Percentiles rank a stretch among this genome's conserved stretches.
Conservation (phyloP, 2,888 invertebrate species). For the Torymus tubicola region DNA sequence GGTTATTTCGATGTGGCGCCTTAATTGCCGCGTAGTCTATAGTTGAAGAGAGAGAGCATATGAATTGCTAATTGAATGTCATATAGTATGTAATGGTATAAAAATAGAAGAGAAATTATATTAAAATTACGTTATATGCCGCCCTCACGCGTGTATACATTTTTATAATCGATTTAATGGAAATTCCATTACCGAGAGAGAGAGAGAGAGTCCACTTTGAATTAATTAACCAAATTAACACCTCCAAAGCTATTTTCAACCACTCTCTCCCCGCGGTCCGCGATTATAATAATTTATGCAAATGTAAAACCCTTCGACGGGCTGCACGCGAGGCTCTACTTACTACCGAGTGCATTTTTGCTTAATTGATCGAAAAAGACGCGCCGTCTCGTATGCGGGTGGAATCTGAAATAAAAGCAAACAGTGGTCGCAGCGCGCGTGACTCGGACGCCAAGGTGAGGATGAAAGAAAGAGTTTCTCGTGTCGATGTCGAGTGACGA, state of each 20-base stretch:
- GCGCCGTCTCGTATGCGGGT: neutral
- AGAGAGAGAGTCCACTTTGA: neutral
- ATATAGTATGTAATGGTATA: too few species aligned
- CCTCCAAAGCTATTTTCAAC: too few species aligned
- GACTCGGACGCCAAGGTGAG: conserved; percentile 13
- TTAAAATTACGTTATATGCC: too few species aligned
- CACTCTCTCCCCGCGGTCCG: too few species aligned
- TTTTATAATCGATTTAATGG: too few species aligned
- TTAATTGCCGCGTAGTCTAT: too few species aligned
- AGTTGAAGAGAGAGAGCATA: too few species aligned
- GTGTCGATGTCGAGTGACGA: neutral
- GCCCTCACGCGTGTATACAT: too few species aligned
- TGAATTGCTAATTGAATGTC: too few species aligned
- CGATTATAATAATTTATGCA: conserved; percentile 18
- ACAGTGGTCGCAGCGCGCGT: neutral
- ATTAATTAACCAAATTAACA: conserved; percentile 4
- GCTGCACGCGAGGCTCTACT: neutral
- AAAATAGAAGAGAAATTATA: too few species aligned
- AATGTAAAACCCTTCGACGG: neutral
- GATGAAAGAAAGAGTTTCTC: conserved; percentile 38
- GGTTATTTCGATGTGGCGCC: too few species aligned
- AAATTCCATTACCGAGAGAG: too few species aligned
- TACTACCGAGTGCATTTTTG: neutral
- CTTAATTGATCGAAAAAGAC: conserved; percentile 9
- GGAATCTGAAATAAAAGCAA: conserved; percentile 15